phyloP scores from a whole-genome alignment of 2,888 invertebrate species.

The Brachyptera putata region DNA sequence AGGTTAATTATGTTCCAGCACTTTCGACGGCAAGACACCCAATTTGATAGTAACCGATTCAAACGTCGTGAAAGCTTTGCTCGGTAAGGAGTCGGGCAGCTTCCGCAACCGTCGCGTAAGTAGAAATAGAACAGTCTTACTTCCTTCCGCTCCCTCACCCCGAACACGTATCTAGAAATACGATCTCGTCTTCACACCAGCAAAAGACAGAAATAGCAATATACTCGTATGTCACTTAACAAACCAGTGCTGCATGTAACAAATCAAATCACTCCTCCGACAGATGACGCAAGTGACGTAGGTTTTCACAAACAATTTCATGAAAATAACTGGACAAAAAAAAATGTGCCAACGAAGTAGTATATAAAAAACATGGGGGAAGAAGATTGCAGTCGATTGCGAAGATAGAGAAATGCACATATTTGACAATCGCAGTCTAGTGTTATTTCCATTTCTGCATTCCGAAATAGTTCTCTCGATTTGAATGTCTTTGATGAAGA shows the following conservation, averaged over 20 bases:
- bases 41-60: conserved; percentile 22
- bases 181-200: background rate
- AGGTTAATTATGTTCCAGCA: conserved; percentile 10
- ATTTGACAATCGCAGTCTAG: background rate
- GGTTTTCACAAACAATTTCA: background rate
- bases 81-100: conserved; percentile 4
- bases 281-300: conserved; percentile 8
- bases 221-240: background rate
- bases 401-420: background rate
- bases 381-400: background rate
- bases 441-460: too few relatives aligned
- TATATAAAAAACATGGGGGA: conserved; percentile 6
- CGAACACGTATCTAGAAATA: background rate
- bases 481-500: background rate
- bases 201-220: conserved; percentile 9
- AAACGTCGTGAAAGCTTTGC: conserved; percentile 13
- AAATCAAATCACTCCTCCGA: background rate
- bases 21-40: conserved; percentile 25
- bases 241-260: background rate
- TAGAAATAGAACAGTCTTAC: conserved; percentile 8
- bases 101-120: conserved; percentile 22
- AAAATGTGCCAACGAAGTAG: conserved; percentile 8
- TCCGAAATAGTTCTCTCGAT: conserved; percentile 7
- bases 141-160: background rate
- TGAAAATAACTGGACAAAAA: conserved; percentile 11